Percentiles rank a stretch among this genome's conserved stretches.
Evolutionary conservation across 2,113 vertebrate genomes (phyloP).

Genomic region (Phylloscopus trochilus): DNA sequence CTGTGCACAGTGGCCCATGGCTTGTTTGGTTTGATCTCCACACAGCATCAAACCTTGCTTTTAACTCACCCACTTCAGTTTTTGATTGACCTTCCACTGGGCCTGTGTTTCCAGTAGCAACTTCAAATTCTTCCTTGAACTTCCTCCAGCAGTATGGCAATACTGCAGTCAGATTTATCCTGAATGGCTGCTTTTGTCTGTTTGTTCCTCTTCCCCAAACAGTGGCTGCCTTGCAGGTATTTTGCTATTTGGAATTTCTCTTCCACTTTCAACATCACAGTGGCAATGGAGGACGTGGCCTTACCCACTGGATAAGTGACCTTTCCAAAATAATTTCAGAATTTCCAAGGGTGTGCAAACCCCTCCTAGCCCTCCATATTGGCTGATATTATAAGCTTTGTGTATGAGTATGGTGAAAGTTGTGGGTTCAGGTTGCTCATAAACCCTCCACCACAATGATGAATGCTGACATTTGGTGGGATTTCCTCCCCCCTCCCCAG

Average conservation of each 20-base stretch:
- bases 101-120: not conserved
- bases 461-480: not conserved
- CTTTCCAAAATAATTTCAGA: not conserved
- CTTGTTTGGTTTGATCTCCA: not conserved
- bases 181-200: not conserved
- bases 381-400: not conserved
- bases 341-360: not conserved
- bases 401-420: not conserved
- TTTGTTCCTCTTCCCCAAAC: too few relatives aligned
- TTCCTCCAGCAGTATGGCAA: not conserved
- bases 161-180: not conserved
- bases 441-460: not conserved
- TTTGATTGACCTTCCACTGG: not conserved
- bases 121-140: not conserved
- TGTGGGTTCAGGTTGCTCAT: not conserved
- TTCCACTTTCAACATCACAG: not conserved
- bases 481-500: not conserved
- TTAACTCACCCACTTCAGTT: not conserved
- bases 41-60: not conserved
- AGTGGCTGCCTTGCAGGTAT: too few relatives aligned
- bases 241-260: too few relatives aligned
- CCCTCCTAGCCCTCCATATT: not conserved
- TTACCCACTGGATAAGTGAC: not conserved
- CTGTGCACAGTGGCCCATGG: not conserved
- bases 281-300: accelerated